Percentiles rank a stretch among this genome's conserved stretches.
Conservation (phyloP, 2,113 vertebrate species). For the Penelope pileata region DNA sequence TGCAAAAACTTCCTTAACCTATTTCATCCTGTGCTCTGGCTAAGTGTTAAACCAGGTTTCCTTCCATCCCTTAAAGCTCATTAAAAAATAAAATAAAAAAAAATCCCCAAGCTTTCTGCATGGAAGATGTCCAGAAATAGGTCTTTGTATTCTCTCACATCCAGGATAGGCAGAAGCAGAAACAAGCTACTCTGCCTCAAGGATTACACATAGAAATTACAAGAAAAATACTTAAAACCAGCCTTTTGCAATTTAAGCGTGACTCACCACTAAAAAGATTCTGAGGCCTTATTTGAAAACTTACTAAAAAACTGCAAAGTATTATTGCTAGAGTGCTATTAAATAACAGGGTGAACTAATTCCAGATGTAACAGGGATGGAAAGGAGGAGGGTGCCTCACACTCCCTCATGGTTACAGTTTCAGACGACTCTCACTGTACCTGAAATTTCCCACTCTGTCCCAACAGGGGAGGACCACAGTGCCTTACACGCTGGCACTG, state of each 20-base stretch:
- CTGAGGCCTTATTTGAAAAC: neutral
- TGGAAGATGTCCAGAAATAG: neutral
- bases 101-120: neutral
- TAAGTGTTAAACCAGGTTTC: slow-evolving; percentile 22
- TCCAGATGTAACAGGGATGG: slow-evolving; percentile 3
- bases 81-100: neutral
- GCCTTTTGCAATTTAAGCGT: neutral
- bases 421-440: neutral
- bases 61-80: neutral
- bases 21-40: neutral
- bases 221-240: neutral
- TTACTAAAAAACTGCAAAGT: neutral
- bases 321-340: neutral
- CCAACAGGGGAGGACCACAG: neutral
- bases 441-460: slow-evolving; percentile 8
- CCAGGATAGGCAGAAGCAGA: neutral
- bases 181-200: neutral
- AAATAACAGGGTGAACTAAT: slow-evolving; percentile 26
- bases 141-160: neutral
- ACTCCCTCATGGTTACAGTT: neutral
- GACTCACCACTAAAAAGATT: neutral
- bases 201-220: neutral
- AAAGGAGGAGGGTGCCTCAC: neutral
- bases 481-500: neutral
- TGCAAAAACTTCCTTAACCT: neutral